phyloP scores from a whole-genome alignment of 1,140 invertebrate species.

The Vollenhovia emeryi region DNA sequence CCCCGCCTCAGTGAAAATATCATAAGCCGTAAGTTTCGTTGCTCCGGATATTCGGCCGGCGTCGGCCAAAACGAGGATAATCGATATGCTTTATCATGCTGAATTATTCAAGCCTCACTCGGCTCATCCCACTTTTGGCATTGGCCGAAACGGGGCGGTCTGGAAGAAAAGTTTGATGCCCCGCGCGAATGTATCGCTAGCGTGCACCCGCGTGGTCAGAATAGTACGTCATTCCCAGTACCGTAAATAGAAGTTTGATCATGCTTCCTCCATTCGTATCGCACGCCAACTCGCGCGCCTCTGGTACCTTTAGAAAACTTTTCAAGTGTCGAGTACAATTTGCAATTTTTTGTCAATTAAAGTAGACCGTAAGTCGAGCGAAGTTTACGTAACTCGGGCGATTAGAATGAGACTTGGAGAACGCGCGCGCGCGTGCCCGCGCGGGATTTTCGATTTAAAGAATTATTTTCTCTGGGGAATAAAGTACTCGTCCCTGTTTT shows the following conservation, averaged over 20 bases:
- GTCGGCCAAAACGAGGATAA: constrained; percentile 38
- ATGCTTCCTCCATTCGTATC: neutral
- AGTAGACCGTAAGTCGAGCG: too few species aligned
- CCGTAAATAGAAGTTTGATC: neutral
- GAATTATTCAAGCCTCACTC: constrained; percentile 41
- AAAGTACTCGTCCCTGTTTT: neutral
- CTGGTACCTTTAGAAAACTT: neutral
- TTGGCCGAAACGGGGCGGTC: neutral
- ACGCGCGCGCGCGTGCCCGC: too few species aligned
- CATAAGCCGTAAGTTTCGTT: constrained; percentile 35
- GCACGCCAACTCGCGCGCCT: neutral
- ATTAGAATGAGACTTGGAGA: neutral
- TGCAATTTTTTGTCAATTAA: neutral
- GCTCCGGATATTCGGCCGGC: constrained; percentile 18
- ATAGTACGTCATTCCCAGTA: neutral
- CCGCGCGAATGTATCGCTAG: neutral
- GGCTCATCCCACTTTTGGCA: constrained; percentile 33
- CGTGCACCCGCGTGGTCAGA: neutral
- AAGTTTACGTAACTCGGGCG: too few species aligned
- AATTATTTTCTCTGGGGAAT: neutral
- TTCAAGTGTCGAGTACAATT: neutral
- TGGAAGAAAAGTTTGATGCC: constrained; percentile 32
- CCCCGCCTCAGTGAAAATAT: constrained; percentile 12
- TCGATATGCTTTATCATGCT: constrained; percentile 45
- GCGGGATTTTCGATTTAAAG: neutral